Evolutionary conservation across 2,797 vertebrate species (phyloP).

Genomic region (Setipinna tenuifilis): DNA sequence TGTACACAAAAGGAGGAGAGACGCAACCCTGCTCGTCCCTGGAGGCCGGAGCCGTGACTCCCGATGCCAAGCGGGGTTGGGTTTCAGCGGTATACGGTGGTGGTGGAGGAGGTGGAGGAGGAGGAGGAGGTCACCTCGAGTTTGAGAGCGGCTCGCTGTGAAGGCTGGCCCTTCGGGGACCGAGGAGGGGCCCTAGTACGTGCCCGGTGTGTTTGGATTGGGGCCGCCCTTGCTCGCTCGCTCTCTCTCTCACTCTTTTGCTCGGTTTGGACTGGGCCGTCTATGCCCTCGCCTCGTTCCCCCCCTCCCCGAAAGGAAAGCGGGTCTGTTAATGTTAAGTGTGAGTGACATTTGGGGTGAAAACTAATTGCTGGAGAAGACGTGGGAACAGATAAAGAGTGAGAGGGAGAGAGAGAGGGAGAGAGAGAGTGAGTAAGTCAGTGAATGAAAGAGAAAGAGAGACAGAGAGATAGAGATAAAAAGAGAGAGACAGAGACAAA

Average conservation of each 20-base stretch:
- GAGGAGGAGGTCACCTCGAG: constrained; percentile 38
- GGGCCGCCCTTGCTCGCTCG: neutral
- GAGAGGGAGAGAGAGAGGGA: neutral
- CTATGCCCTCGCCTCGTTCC: neutral
- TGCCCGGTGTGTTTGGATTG: constrained; percentile 23
- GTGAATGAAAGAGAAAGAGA: neutral
- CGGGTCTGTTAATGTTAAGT: neutral
- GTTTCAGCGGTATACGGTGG: constrained; percentile 42
- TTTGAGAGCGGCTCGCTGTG: constrained; percentile 36
- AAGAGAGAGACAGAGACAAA: constrained; percentile 18
- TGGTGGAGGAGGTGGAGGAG: too few relatives aligned
- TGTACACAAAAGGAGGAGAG: constrained; percentile 30
- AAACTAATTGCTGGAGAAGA: constrained; percentile 19
- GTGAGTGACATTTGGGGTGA: neutral
- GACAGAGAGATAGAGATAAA: neutral
- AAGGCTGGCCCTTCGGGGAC: neutral
- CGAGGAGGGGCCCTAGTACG: neutral
- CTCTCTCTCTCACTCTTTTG: too few relatives aligned
- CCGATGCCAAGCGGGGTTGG: constrained; percentile 40
- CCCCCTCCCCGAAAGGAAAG: neutral
- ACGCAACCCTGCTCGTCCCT: constrained; percentile 34
- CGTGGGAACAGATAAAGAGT: constrained; percentile 2
- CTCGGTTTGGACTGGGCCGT: constrained; percentile 28
- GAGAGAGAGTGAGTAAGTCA: neutral
- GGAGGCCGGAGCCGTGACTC: constrained; percentile 34